Evolutionary conservation across 30 jellyfish, hydroid and myxozoan genomes (phyloP).

Genomic region (Haliclystus octoradiatus): DNA sequence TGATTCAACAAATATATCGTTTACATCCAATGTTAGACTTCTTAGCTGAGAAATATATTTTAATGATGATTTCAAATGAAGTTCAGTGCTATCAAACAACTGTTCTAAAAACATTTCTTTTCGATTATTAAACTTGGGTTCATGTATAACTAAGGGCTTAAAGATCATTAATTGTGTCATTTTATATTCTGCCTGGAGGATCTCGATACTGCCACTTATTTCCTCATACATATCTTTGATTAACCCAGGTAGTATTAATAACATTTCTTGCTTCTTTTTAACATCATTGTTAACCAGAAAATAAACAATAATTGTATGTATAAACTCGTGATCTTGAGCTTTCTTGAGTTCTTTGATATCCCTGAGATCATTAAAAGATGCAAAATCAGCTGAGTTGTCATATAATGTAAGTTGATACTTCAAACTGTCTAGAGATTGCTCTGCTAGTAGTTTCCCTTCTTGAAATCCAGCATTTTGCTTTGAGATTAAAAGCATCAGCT

Average conservation of each 20-base stretch:
- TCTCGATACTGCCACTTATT: not conserved
- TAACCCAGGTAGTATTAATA: not conserved
- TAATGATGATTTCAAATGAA: not conserved
- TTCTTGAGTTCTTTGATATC: not conserved
- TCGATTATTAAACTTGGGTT: not conserved
- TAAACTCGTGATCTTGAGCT: not conserved
- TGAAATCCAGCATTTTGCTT: not conserved
- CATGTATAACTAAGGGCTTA: not conserved
- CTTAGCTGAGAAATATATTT: not conserved
- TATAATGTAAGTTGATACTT: not conserved
- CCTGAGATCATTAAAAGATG: not conserved
- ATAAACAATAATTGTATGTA: not conserved
- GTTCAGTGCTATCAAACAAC: not conserved
- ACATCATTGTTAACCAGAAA: not conserved
- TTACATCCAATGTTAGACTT: not conserved
- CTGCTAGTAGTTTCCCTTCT: not conserved
- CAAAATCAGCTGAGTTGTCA: not conserved
- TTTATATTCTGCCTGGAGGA: not conserved
- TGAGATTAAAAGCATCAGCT: not conserved
- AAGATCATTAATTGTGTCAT: not conserved
- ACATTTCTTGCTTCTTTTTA: not conserved
- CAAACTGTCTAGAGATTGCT: not conserved
- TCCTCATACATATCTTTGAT: not conserved
- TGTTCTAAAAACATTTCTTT: not conserved
- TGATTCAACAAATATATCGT: not conserved